Evolutionary conservation across 1,140 invertebrate species (phyloP).

Genomic region (Temnothorax longispinosus): DNA sequence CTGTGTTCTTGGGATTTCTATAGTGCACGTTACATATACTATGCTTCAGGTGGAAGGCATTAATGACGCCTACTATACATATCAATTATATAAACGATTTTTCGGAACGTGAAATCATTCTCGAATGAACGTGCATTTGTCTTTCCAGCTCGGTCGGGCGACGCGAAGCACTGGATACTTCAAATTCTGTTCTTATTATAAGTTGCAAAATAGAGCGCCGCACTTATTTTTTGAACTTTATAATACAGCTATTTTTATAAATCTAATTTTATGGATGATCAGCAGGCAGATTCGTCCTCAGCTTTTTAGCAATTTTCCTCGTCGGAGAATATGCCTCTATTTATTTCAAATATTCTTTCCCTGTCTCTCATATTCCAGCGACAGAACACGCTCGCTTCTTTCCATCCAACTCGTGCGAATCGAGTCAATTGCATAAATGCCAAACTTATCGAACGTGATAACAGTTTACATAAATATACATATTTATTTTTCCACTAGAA

Average conservation of each 20-base stretch:
- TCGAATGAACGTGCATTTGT: constrained; percentile 10
- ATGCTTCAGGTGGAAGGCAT: too few relatives aligned
- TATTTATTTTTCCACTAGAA: constrained; percentile 39
- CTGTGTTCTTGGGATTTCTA: too few relatives aligned
- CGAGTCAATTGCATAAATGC: neutral
- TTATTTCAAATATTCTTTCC: constrained; percentile 9
- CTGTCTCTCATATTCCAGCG: neutral
- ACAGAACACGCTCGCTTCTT: neutral
- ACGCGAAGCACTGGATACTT: neutral
- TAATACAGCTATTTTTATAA: constrained; percentile 34
- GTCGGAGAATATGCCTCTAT: neutral
- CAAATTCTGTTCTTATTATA: constrained; percentile 4
- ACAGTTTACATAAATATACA: constrained; percentile 24
- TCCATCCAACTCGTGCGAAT: constrained; percentile 10
- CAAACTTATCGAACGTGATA: constrained; percentile 14
- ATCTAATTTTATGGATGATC: constrained; percentile 1
- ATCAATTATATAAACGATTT: neutral
- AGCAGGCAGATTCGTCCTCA: neutral
- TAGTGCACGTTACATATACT: too few relatives aligned
- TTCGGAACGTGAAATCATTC: neutral
- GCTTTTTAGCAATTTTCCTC: constrained; percentile 14
- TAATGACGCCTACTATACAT: too few relatives aligned
- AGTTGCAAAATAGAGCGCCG: neutral
- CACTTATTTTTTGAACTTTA: constrained; percentile 5
- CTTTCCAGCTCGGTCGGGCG: neutral